Percentiles rank a stretch among this genome's conserved stretches.
These are phyloP conservation scores for Mylabris sibirica DNA, from an alignment of 2,888 invertebrate genomes.

Conservation along the genomic window DNA sequence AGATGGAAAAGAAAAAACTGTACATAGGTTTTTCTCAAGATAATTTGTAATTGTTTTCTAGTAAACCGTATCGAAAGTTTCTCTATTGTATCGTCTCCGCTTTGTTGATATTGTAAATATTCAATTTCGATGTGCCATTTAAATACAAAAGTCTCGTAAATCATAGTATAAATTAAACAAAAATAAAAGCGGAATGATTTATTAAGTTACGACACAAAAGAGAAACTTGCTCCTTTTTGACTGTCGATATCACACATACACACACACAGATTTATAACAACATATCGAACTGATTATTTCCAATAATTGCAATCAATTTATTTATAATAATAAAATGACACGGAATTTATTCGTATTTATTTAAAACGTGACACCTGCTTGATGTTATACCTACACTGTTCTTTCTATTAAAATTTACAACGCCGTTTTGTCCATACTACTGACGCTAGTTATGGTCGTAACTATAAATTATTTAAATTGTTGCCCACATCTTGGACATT, in stretches of 20 bases:
- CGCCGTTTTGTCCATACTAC: conserved; percentile 36
- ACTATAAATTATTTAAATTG: conserved; percentile 41
- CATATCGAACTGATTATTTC: conserved; percentile 41
- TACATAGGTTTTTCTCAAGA: not conserved
- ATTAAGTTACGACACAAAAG: conserved; percentile 42
- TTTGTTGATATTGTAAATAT: conserved; percentile 37
- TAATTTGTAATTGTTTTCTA: conserved; percentile 13
- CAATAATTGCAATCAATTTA: conserved; percentile 50
- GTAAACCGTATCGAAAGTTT: conserved; percentile 8
- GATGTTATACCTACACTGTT: conserved; percentile 50
- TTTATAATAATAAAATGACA: conserved; percentile 42
- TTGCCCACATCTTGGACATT: conserved; percentile 24
- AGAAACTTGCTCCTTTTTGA: conserved; percentile 40
- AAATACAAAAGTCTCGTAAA: conserved; percentile 32
- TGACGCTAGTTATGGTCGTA: conserved; percentile 29
- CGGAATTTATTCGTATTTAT: conserved; percentile 38
- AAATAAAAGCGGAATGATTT: conserved; percentile 36
- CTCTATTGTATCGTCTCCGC: conserved; percentile 25
- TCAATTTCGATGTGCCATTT: conserved; percentile 35
- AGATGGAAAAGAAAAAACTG: not conserved
- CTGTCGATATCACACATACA: conserved; percentile 32
- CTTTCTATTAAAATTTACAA: conserved; percentile 48
- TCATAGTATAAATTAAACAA: conserved; percentile 37
- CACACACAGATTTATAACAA: conserved; percentile 41
- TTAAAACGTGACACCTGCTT: conserved; percentile 53